Conservation (phyloP, 2,113 vertebrate genomes). For the Spea bombifrons region DNA sequence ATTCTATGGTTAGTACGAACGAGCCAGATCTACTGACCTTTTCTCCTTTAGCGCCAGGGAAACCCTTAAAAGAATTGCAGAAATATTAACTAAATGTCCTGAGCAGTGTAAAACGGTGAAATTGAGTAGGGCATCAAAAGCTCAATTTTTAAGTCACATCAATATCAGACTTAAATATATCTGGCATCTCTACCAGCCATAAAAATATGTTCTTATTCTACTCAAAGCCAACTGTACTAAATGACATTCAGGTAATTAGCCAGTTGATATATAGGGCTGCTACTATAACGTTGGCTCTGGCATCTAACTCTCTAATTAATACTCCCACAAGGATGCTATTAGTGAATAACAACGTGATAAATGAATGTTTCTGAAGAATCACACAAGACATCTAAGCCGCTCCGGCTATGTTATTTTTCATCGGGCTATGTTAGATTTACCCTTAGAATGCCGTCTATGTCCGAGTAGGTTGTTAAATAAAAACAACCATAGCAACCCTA, state of each 20-base stretch:
- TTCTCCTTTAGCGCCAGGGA: slow-evolving; percentile 91
- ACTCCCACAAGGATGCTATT: no score
- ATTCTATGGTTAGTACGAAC: slow-evolving; percentile 19
- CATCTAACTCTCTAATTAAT: no score
- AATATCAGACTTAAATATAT: neutral
- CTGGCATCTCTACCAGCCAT: neutral
- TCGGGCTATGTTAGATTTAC: no score
- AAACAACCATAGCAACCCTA: no score
- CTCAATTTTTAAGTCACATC: neutral
- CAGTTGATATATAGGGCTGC: neutral
- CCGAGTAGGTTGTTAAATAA: no score
- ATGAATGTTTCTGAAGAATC: no score
- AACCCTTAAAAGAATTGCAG: slow-evolving; percentile 73
- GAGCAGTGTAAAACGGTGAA: neutral
- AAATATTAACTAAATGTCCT: slow-evolving; percentile 36
- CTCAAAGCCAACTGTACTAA: neutral
- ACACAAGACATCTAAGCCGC: no score
- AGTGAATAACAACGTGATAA: no score
- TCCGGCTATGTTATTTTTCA: no score
- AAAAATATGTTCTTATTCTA: neutral
- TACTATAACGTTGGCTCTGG: no score
- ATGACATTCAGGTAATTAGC: neutral
- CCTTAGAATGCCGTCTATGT: no score
- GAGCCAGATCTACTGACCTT: slow-evolving; percentile 74
- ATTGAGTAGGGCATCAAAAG: neutral